phyloP scores from a whole-genome alignment of 2,888 invertebrate genomes.

The Spicauda simplicius region DNA sequence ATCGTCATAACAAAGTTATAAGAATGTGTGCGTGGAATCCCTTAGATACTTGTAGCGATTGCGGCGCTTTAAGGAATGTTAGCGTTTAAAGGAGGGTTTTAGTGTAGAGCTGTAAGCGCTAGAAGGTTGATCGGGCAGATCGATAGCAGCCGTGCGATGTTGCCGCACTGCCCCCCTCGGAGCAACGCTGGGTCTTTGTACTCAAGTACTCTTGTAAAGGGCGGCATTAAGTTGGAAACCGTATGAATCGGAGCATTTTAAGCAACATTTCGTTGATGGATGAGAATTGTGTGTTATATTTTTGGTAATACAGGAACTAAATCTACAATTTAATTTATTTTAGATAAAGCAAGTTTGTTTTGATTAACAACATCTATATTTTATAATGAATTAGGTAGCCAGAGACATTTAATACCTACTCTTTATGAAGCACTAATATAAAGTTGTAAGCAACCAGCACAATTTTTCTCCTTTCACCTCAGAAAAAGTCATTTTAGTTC shows the following conservation, averaged over 20 bases:
- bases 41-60: constrained; percentile 39
- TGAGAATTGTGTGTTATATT: neutral
- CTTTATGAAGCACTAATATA: too few species aligned
- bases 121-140: constrained; percentile 49
- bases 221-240: constrained; percentile 60
- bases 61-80: constrained; percentile 41
- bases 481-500: too few species aligned
- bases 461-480: too few species aligned
- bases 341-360: too few species aligned
- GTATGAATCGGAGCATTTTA: constrained; percentile 1
- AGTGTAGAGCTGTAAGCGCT: constrained; percentile 56
- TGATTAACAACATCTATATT: too few species aligned
- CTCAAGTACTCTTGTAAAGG: constrained; percentile 54
- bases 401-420: too few species aligned
- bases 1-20: constrained; percentile 6
- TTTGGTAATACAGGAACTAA: neutral
- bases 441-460: too few species aligned
- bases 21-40: constrained; percentile 37
- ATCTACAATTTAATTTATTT: too few species aligned
- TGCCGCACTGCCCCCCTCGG: constrained; percentile 59
- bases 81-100: constrained; percentile 36
- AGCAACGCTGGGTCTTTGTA: constrained; percentile 65
- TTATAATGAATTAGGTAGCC: too few species aligned
- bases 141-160: constrained; percentile 71
- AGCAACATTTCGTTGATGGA: neutral